Evolutionary conservation across 2,888 invertebrate genomes (phyloP), one percentile per base, ranked within the genome.

Genomic region (Sylvicola cinctus): DNA sequence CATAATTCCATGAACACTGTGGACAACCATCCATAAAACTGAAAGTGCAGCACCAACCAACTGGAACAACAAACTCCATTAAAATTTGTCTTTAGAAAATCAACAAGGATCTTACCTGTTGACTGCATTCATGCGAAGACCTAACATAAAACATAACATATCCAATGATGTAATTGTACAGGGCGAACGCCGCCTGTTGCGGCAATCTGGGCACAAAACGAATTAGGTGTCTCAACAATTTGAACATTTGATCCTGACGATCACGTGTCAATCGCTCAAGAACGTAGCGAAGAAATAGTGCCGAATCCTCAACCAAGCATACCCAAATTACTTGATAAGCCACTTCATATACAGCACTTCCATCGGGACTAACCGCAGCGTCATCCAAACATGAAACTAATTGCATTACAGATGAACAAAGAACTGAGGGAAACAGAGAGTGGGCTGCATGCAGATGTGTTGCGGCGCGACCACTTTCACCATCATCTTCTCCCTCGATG

Each of bases 111-210:
- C 40, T 27, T 31, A 57, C 57, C 48, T 88, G 80, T 48, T 93
- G 91, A 0, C 91, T 90, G 31, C 87, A 84, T 49, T 96, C 95
- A 48, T 91, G 87, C 0, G 96, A 91, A 10, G 90, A 81, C 35
- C 98, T 66, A 3, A 96, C 95, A 49, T 96, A 96, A 61, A 95
- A 98, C 96, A 98, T 98, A 3, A 98, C 87, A 50, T 93, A 98
- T 2, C 98, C 98, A 44, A 98, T 96, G 46, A 98, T 81, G 48
- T 98, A 96, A 63, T 99, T 99, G 57, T 96, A 95, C 2, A 99
- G 59, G 2, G 91, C 88, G 58, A 95, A 96, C 0, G 98, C 98
- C 1, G 96, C 93, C 56, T 99, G 96, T 43, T 90, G 85, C 0
- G 96, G 93, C 38, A 96, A 58, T 31, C 87, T 75, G 2, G 90